Conservation (phyloP, 1,140 invertebrate genomes). For the Danaus plexippus region DNA sequence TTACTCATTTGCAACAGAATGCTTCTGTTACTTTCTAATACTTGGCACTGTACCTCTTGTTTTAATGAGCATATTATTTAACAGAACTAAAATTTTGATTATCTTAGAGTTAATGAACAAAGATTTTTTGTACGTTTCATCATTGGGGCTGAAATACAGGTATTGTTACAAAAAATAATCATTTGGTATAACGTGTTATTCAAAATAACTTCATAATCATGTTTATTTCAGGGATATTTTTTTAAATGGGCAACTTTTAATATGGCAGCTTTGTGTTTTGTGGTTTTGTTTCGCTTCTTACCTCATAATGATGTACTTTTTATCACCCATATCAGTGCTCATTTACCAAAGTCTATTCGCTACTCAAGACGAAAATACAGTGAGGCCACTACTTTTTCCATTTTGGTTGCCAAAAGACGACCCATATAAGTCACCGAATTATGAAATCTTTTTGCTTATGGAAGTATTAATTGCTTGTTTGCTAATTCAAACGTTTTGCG, state of each 20-base stretch:
- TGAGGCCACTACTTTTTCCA: slow-evolving; percentile 39
- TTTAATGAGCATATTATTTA: slow-evolving; percentile 21
- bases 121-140: slow-evolving; percentile 35
- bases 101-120: slow-evolving; percentile 32
- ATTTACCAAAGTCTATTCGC: slow-evolving; percentile 33
- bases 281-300: slow-evolving; percentile 25
- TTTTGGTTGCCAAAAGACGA: slow-evolving; percentile 44
- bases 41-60: slow-evolving; percentile 27
- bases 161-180: slow-evolving; percentile 9
- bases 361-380: slow-evolving; percentile 28
- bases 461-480: slow-evolving; percentile 20
- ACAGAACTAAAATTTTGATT: slow-evolving; percentile 22
- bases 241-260: slow-evolving; percentile 32
- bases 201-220: background rate
- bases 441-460: slow-evolving; percentile 39
- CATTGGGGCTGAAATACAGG: slow-evolving; percentile 28
- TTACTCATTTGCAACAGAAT: slow-evolving; percentile 39
- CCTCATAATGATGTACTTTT: slow-evolving; percentile 16
- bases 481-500: slow-evolving; percentile 30
- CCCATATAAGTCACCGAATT: slow-evolving; percentile 41
- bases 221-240: slow-evolving; percentile 31
- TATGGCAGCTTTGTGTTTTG: slow-evolving; percentile 33
- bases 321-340: slow-evolving; percentile 20
- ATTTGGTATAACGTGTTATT: background rate
- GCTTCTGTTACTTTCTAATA: slow-evolving; percentile 36